Evolutionary conservation across 2,888 invertebrate genomes (phyloP), one percentile per base, ranked within the genome.

Genomic region (Heteropelma amictum): DNA sequence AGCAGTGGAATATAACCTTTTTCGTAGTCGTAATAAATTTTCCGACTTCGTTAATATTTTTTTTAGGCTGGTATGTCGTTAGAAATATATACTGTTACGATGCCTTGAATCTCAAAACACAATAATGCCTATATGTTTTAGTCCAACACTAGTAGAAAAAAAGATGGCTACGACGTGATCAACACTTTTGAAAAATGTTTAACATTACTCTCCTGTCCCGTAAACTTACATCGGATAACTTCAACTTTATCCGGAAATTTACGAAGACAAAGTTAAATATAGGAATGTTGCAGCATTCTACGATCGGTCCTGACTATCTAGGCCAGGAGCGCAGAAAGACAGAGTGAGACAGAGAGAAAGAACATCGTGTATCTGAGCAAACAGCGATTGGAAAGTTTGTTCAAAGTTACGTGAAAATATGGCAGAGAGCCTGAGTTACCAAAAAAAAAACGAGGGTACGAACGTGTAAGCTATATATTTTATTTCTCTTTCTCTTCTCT

Each of bases 361-460:
- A 67, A 23, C 72, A 51, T 70, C 82, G 82, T 83, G 84, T 83
- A 83, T 82, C 80, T 80, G 75, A 78, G 83, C 81, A 84, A 85
- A 85, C 81, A 83, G 77, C 81, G 82, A 84, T 84, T 80, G 83
- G 78, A 83, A 85, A 84, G 83, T 85, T 63, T 83, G 78, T 80
- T 77, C 79, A 80, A 79, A 77, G 78, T 77, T 56, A 10, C 3
- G 14, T 61, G 49, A 49, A 75, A 80, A 83, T 83, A 82, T 77
- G 78, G 80, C 78, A 76, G 38, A 80, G 45, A 70, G 69, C 76
- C 64, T 76, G 79, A 77, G 61, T 63, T 61, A 80, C 74, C 77
- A 79, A 77, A 80, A 82, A 84, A 84, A 81, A 82, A 82, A n/a
- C 14, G 77, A 80, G 78, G 78, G 72, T 77, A 38, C 63, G 58